phyloP scores from a whole-genome alignment of 1,140 invertebrate genomes.

The Drosophila micromelanica region DNA sequence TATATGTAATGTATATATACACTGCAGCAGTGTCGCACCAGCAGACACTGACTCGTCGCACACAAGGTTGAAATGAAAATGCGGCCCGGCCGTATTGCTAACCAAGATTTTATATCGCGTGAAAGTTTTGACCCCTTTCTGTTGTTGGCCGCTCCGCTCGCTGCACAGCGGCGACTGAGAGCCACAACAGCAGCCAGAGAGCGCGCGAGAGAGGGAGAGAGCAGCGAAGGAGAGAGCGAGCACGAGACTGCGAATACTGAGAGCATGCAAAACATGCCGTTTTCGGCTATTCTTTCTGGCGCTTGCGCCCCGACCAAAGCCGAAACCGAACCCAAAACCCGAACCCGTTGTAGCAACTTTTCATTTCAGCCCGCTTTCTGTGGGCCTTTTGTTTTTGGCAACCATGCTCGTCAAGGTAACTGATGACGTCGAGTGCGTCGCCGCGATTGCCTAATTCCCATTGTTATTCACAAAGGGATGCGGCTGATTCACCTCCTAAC shows the following conservation, averaged over 20 bases:
- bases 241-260: conserved; percentile 23
- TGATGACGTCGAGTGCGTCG: conserved; percentile 66
- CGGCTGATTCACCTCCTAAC: conserved; percentile 63
- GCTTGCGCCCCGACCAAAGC: background rate
- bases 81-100: conserved; percentile 74
- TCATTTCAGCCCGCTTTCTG: conserved; percentile 80
- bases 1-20: conserved; percentile 10
- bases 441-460: conserved; percentile 76
- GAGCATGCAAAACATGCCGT: conserved; percentile 74
- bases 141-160: conserved; percentile 55
- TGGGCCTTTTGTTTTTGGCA: conserved; percentile 61
- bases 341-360: conserved; percentile 64
- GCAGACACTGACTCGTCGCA: conserved; percentile 70
- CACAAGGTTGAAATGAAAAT: conserved; percentile 81
- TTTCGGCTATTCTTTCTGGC: conserved; percentile 61
- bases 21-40: conserved; percentile 40
- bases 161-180: conserved; percentile 32
- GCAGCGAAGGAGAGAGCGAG: conserved; percentile 24
- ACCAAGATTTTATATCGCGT: conserved; percentile 84
- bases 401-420: conserved; percentile 64
- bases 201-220: conserved; percentile 15
- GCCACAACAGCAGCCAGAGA: conserved; percentile 12
- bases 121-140: conserved; percentile 84
- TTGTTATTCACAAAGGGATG: conserved; percentile 79
- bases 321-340: conserved; percentile 30